A percentile compares a stretch with the other conserved stretches of the same genome.
phyloP scores from a whole-genome alignment of 2,888 invertebrate genomes.

The Pristionchus arcanus region DNA sequence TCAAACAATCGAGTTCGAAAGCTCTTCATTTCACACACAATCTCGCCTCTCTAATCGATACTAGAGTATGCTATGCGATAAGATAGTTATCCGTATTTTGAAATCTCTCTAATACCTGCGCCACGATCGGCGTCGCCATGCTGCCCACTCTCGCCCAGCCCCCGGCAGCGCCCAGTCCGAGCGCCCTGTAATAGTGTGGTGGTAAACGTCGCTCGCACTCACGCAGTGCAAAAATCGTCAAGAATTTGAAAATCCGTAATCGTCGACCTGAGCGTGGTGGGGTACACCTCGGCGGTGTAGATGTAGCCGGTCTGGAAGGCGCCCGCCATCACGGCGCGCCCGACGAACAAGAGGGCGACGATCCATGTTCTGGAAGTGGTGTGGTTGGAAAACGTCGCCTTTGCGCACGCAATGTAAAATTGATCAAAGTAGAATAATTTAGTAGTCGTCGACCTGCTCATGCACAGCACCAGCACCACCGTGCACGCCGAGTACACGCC shows the following conservation, averaged over 20 bases:
- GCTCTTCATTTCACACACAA: too few relatives aligned
- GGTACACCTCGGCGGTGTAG: conserved; percentile 89
- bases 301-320: conserved; percentile 95
- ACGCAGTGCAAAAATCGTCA: neutral
- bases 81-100: neutral
- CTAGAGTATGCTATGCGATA: too few relatives aligned
- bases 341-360: conserved; percentile 89
- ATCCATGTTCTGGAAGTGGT: conserved; percentile 79
- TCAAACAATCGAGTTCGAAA: too few relatives aligned
- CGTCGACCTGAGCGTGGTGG: conserved; percentile 84
- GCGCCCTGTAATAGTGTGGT: conserved; percentile 85
- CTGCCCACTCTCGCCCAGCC: conserved; percentile 92
- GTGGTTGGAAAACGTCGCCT: neutral
- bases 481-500: conserved; percentile 87
- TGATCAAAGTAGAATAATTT: neutral
- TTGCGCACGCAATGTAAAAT: neutral
- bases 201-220: neutral
- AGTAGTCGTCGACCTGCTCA: conserved; percentile 62
- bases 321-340: conserved; percentile 92
- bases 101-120: conserved; percentile 79
- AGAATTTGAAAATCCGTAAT: neutral
- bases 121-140: conserved; percentile 93
- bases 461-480: conserved; percentile 86
- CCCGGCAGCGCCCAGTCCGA: conserved; percentile 92
- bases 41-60: neutral